These are phyloP conservation scores for Sweltsa coloradensis DNA, from an alignment of 1,140 invertebrate genomes.

Conservation along the genomic window DNA sequence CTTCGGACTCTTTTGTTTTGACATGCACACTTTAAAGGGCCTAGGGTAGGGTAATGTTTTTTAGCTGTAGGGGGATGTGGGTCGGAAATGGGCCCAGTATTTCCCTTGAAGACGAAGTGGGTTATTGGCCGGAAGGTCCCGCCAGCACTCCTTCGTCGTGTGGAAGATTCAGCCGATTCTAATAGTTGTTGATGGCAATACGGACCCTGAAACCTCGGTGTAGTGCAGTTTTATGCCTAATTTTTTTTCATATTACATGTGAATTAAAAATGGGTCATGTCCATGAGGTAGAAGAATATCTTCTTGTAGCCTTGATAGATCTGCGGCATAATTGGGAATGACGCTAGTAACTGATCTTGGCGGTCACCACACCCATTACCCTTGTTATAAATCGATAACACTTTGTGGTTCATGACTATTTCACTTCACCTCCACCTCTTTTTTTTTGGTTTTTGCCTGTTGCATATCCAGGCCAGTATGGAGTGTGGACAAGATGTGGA, in stretches of 20 bases:
- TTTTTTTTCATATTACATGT: conserved; percentile 10
- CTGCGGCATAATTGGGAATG: conserved; percentile 16
- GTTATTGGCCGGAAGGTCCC: conserved; percentile 6
- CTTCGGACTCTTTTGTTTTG: conserved; percentile 12
- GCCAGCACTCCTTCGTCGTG: conserved; percentile 8
- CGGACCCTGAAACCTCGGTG: conserved; percentile 11
- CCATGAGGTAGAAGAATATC: conserved; percentile 14
- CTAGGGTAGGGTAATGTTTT: conserved; percentile 9
- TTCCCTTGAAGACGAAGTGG: conserved; percentile 10
- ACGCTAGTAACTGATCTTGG: conserved; percentile 11
- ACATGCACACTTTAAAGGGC: conserved; percentile 12
- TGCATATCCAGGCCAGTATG: conserved; percentile 14
- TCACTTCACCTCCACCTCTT: conserved; percentile 4
- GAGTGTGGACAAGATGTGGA: no score
- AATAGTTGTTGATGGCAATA: conserved; percentile 11
- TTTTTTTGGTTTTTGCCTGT: conserved; percentile 8
- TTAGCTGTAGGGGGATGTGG: conserved; percentile 10
- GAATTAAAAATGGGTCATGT: conserved; percentile 13
- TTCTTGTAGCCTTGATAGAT: conserved; percentile 15
- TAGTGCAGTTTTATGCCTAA: conserved; percentile 8
- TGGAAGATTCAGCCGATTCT: conserved; percentile 3
- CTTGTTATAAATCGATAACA: conserved; percentile 15
- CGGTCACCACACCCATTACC: conserved; percentile 8
- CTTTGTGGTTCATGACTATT: conserved; percentile 7
- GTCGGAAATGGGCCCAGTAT: conserved; percentile 9